These are phyloP conservation scores for Stictocephala bisonia DNA, from an alignment of 2,888 invertebrate species.

Conservation along the genomic window DNA sequence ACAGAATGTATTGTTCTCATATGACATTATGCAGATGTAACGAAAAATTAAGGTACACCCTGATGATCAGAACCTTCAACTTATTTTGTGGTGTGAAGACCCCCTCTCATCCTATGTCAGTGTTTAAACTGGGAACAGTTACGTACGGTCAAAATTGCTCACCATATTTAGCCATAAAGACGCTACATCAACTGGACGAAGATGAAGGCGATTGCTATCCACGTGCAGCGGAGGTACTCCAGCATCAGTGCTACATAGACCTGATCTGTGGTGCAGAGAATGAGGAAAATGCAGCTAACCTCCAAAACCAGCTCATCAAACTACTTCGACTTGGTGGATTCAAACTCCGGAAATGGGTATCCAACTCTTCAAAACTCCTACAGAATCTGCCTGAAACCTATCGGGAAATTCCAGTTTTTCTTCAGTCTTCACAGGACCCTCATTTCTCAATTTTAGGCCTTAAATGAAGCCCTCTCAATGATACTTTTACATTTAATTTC, in stretches of 20 bases:
- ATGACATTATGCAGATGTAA: conserved; percentile 28
- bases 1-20: conserved; percentile 28
- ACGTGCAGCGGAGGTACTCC: background rate
- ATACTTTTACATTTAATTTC: background rate
- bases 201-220: background rate
- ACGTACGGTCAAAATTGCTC: background rate
- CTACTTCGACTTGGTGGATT: background rate
- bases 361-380: too few relatives aligned
- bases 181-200: conserved; percentile 11
- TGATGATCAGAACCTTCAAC: background rate
- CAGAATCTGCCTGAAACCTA: background rate
- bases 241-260: too few relatives aligned
- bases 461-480: conserved; percentile 18
- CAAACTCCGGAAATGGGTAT: too few relatives aligned
- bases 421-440: background rate
- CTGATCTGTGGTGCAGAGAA: too few relatives aligned
- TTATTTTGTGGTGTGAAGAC: background rate
- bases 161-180: too few relatives aligned
- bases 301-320: conserved; percentile 13
- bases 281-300: background rate
- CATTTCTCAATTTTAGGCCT: background rate
- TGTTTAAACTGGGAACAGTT: background rate
- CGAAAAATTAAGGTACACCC: background rate
- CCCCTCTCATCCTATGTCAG: background rate
- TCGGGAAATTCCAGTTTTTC: conserved; percentile 9